Evolutionary conservation across 2,113 vertebrate genomes (phyloP).

Genomic region (Acanthochromis polyacanthus): DNA sequence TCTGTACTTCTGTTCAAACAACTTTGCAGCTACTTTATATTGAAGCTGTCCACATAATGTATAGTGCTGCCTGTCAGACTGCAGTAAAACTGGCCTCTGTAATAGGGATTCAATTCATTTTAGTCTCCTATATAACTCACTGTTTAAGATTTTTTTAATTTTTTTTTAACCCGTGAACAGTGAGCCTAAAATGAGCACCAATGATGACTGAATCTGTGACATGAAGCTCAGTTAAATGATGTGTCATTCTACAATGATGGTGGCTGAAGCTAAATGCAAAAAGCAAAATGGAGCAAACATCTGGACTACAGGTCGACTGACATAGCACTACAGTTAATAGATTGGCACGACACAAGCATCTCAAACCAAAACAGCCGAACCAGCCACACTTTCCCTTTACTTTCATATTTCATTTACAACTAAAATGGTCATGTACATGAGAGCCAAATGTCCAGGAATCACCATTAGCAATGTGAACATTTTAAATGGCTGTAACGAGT

Average conservation of each 20-base stretch:
- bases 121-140: neutral
- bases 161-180: neutral
- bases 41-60: neutral
- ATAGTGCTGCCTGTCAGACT: neutral
- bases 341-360: too few species aligned
- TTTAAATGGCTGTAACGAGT: too few species aligned
- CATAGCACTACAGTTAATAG: too few species aligned
- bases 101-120: neutral
- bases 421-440: too few species aligned
- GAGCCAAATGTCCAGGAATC: too few species aligned
- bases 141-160: neutral
- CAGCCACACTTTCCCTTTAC: too few species aligned
- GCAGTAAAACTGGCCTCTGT: neutral
- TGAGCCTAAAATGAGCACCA: constrained; percentile 1
- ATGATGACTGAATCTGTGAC: constrained; percentile 52
- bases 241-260: neutral
- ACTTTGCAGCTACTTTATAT: neutral
- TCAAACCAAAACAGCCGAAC: too few species aligned
- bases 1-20: neutral
- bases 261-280: neutral
- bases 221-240: constrained; percentile 37
- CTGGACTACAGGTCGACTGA: too few species aligned
- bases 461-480: too few species aligned
- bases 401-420: too few species aligned
- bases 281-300: too few species aligned